phyloP scores from a whole-genome alignment of 2,113 vertebrate species.

The Phrynocephalus versicolor region DNA sequence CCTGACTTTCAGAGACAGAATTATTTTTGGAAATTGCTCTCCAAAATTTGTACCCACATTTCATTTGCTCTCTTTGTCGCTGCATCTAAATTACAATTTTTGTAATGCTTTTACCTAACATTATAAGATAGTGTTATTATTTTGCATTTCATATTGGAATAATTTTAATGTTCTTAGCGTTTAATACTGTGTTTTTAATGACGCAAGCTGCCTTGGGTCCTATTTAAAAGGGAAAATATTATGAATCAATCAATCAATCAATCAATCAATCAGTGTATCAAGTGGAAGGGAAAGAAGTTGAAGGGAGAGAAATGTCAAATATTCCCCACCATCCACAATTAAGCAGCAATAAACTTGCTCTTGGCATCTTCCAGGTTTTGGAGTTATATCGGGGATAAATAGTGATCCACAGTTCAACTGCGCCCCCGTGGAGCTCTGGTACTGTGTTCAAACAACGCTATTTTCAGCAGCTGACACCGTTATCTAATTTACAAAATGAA shows the following conservation, averaged over 20 bases:
- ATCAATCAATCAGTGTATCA: not conserved
- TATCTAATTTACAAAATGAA: slow-evolving; percentile 89
- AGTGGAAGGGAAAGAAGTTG: not conserved
- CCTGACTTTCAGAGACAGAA: too few species aligned
- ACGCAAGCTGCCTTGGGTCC: not conserved
- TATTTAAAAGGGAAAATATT: not conserved
- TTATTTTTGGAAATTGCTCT: too few species aligned
- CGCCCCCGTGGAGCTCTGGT: slow-evolving; percentile 75
- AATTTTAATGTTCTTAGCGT: too few species aligned
- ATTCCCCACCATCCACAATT: slow-evolving; percentile 67
- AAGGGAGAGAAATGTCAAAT: not conserved
- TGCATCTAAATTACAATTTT: too few species aligned
- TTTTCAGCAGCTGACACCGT: slow-evolving; percentile 79
- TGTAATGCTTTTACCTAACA: too few species aligned
- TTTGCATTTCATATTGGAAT: too few species aligned
- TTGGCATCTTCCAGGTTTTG: slow-evolving; percentile 70
- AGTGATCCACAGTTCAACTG: slow-evolving; percentile 85
- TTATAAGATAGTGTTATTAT: too few species aligned
- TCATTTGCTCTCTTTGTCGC: too few species aligned
- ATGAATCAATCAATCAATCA: not conserved
- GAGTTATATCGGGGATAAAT: slow-evolving; percentile 73
- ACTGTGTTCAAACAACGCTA: slow-evolving; percentile 78
- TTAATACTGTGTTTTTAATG: too few species aligned
- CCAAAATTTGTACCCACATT: too few species aligned
- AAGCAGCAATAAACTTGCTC: slow-evolving; percentile 76